Evolutionary conservation across 2,888 invertebrate genomes (phyloP), one percentile per base, ranked within the genome.

Genomic region (Andrena marginata): DNA sequence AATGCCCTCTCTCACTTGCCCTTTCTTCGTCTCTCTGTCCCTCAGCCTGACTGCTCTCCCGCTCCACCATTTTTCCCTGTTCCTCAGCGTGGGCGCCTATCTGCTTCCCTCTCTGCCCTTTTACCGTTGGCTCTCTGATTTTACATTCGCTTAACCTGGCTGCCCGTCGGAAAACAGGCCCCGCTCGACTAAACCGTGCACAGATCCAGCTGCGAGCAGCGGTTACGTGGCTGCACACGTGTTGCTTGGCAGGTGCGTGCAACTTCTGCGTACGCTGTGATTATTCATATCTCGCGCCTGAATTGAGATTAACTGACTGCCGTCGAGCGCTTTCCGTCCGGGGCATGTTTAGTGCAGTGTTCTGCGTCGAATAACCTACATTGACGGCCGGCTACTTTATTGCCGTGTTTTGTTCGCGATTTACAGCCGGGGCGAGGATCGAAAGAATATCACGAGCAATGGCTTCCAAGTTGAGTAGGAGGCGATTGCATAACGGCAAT

Each of bases 1-100:
- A 92, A 91, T 76, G 63, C 78, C 78, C 84, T 82, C 82, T 79
- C 80, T 63, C 87, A n/a, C n/a, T 81, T 70, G 67, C 80, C 79
- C 79, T 63, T 71, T 73, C 67, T 51, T 64, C 54, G 71, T 56
- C 76, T 49, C 64, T 81, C 79, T 71, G 75, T 76, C 75, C n/a
- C 65, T 48, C 56, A 51, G 68, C 69, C 77, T 80, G 33, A 70
- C n/a, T 13, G 49, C 72, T 59, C 78, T 70, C 31, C 42, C 54
- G 76, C 49, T 0, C 62, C 59, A 29, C 20, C 48, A 20, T 20
- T 29, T n/a, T 33, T 29, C 48, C 72, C 59, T 35, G 13, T 35
- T 42, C 51, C 20, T 13, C 60, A 20, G 26, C 56, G 23, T 2
- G 4, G 56, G 16, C 54, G 16, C 33, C 68, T 64, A 59, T 63